Conservation (phyloP, 2,113 vertebrate species). For the Eudyptes chrysolophus region DNA sequence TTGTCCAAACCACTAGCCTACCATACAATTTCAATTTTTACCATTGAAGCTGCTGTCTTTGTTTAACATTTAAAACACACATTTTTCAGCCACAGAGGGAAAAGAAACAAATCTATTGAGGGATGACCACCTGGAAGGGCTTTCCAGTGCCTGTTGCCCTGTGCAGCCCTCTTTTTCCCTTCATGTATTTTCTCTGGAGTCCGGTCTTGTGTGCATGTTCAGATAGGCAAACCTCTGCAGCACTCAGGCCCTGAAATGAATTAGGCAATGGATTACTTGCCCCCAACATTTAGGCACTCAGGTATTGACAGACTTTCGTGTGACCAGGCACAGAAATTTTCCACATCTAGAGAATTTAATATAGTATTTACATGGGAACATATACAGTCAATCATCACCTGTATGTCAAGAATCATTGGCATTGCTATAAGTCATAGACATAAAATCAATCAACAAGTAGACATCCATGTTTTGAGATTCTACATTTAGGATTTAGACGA, state of each 20-base stretch:
- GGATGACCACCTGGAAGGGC: not conserved
- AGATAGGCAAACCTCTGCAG: not conserved
- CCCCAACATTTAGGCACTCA: not conserved
- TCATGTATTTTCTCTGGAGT: not conserved
- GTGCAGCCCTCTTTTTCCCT: not conserved
- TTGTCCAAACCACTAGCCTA: not conserved
- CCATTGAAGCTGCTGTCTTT: not conserved
- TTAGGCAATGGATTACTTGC: not conserved
- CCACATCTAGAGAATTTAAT: not conserved
- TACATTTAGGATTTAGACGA: not conserved
- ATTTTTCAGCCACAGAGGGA: not conserved
- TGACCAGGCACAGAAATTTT: not conserved
- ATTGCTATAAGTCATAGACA: not conserved
- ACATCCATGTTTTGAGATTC: not conserved
- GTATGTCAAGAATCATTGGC: not conserved
- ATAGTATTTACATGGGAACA: not conserved
- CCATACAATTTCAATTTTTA: not conserved
- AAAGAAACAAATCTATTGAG: not conserved
- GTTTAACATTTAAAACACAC: not conserved
- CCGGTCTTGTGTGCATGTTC: rapidly evolving
- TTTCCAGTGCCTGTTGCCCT: not conserved
- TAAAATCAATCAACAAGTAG: not conserved
- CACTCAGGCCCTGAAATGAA: not conserved
- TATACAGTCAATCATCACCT: not conserved
- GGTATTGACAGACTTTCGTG: not conserved